A percentile compares a stretch with the other conserved stretches of the same genome.
phyloP scores from a whole-genome alignment of 2,797 vertebrate species.

The Anguilla pacifica region DNA sequence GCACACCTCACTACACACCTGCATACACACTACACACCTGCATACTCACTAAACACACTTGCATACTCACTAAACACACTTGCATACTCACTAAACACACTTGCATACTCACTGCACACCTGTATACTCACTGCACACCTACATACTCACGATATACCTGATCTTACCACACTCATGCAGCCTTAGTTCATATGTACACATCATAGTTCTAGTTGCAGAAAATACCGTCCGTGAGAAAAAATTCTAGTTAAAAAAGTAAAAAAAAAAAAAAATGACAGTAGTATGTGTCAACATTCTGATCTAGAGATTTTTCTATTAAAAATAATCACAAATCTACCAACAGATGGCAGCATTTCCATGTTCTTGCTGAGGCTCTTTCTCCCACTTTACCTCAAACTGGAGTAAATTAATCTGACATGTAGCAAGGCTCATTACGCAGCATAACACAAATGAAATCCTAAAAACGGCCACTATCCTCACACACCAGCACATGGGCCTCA shows the following conservation, averaged over 20 bases:
- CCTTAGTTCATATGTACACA: not conserved
- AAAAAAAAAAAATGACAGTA: not conserved
- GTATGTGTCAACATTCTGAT: too few species aligned
- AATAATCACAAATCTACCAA: not conserved
- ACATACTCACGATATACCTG: not conserved
- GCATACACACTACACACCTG: not conserved
- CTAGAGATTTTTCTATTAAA: not conserved
- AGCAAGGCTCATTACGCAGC: not conserved
- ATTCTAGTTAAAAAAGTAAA: not conserved
- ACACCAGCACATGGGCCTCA: not conserved
- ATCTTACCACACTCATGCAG: not conserved
- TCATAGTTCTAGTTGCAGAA: not conserved
- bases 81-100: too few species aligned
- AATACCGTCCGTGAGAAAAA: not conserved
- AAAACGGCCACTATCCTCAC: not conserved
- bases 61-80: too few species aligned
- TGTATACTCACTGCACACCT: not conserved
- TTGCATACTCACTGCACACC: not conserved
- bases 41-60: not conserved
- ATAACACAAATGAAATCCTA: not conserved
- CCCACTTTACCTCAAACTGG: not conserved
- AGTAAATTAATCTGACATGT: not conserved
- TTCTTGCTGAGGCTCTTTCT: not conserved
- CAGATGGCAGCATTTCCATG: not conserved
- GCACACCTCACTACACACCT: not conserved